Evolutionary conservation across 1,140 invertebrate genomes (phyloP).

Genomic region (Heliconius hewitsoni): DNA sequence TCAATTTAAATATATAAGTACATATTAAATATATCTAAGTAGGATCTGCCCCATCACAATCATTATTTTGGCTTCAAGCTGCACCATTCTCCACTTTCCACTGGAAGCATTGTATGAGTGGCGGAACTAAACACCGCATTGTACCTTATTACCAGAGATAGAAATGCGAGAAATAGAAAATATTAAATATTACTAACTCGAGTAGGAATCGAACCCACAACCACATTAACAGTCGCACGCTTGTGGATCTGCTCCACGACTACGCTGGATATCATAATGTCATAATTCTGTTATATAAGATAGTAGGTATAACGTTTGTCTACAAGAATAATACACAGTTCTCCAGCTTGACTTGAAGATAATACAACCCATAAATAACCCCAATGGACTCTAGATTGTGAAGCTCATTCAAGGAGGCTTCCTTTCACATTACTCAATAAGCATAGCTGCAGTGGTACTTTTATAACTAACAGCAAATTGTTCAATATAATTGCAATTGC

Average conservation of each 20-base stretch:
- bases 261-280: too few species aligned
- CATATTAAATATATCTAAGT: neutral
- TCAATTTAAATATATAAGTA: neutral
- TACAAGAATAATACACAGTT: slow-evolving; percentile 4
- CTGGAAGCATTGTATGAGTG: too few species aligned
- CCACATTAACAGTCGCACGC: too few species aligned
- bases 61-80: too few species aligned
- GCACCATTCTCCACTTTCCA: too few species aligned
- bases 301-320: neutral
- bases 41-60: too few species aligned
- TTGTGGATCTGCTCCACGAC: too few species aligned
- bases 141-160: too few species aligned
- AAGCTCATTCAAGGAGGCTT: slow-evolving; percentile 5
- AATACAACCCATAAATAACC: neutral
- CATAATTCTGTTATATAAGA: neutral
- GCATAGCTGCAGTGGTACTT: neutral
- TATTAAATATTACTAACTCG: too few species aligned
- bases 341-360: neutral
- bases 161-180: too few species aligned
- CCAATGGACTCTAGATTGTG: slow-evolving; percentile 7
- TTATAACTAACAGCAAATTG: neutral
- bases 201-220: too few species aligned
- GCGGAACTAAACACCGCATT: too few species aligned
- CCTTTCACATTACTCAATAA: slow-evolving; percentile 3
- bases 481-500: neutral